phyloP scores from a whole-genome alignment of 2,113 vertebrate species.

The Sebastes fasciatus region DNA sequence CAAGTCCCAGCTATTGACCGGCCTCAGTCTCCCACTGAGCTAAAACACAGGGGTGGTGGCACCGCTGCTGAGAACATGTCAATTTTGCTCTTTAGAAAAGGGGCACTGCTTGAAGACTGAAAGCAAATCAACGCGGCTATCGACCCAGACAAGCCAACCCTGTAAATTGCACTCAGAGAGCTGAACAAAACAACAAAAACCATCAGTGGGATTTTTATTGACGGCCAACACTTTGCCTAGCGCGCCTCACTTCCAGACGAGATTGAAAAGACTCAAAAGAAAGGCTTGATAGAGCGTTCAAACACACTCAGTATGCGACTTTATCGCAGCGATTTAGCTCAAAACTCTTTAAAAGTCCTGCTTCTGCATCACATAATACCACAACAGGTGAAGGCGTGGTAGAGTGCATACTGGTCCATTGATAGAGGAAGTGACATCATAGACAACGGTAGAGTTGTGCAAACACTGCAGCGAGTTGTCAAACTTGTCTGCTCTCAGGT shows the following conservation, averaged over 20 bases:
- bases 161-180: constrained; percentile 75
- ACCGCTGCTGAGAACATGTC: constrained; percentile 76
- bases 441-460: constrained; percentile 14
- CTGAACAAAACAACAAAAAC: constrained; percentile 77
- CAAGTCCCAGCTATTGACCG: constrained; percentile 74
- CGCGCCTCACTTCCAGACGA: constrained; percentile 53
- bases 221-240: constrained; percentile 54
- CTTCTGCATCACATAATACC: not conserved
- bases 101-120: constrained; percentile 75
- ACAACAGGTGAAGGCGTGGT: not conserved
- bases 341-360: not conserved
- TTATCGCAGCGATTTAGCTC: constrained; percentile 5
- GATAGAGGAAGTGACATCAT: constrained; percentile 55
- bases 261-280: constrained; percentile 48
- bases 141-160: constrained; percentile 74
- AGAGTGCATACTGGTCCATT: not conserved
- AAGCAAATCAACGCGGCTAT: constrained; percentile 80
- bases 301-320: not conserved
- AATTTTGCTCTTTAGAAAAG: constrained; percentile 84
- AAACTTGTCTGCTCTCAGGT: constrained; percentile 36
- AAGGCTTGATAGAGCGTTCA: constrained; percentile 32
- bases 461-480: constrained; percentile 27
- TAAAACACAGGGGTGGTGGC: constrained; percentile 74
- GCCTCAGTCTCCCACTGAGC: constrained; percentile 63
- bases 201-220: constrained; percentile 74